A percentile compares a stretch with the other conserved stretches of the same genome.
phyloP scores from a whole-genome alignment of 2,113 vertebrate genomes.

The Salvelinus namaycush region DNA sequence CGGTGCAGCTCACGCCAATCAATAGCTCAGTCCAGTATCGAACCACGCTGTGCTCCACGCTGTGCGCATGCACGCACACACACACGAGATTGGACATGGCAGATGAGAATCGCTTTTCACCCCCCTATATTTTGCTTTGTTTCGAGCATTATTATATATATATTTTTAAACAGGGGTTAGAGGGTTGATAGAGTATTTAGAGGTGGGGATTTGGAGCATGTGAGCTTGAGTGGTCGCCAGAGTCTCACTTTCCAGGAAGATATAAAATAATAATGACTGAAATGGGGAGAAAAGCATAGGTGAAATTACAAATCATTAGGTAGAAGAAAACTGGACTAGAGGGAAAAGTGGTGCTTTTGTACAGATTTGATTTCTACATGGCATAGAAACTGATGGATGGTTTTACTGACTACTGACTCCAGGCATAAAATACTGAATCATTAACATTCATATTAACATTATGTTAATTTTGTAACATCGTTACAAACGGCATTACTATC shows the following conservation, averaged over 20 bases:
- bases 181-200: neutral
- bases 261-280: neutral
- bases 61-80: neutral
- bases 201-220: neutral
- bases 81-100: slow-evolving; percentile 68
- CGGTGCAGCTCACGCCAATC: slow-evolving; percentile 91
- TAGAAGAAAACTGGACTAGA: too few species aligned
- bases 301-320: neutral
- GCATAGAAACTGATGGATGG: too few species aligned
- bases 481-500: too few species aligned
- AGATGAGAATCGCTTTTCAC: slow-evolving; percentile 54
- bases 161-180: slow-evolving; percentile 26
- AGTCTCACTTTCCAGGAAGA: neutral
- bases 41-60: slow-evolving; percentile 65
- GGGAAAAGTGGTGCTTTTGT: too few species aligned
- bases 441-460: too few species aligned
- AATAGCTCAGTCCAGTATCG: slow-evolving; percentile 89
- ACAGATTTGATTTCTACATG: too few species aligned
- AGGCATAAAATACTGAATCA: too few species aligned
- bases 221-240: neutral
- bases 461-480: too few species aligned
- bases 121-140: slow-evolving; percentile 20
- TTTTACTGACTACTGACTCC: too few species aligned
- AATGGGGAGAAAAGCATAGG: neutral
- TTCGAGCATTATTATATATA: slow-evolving; percentile 68